These are phyloP conservation scores for Thysanoteuthis rhombus DNA, from an alignment of 2,888 invertebrate species.

Conservation along the genomic window DNA sequence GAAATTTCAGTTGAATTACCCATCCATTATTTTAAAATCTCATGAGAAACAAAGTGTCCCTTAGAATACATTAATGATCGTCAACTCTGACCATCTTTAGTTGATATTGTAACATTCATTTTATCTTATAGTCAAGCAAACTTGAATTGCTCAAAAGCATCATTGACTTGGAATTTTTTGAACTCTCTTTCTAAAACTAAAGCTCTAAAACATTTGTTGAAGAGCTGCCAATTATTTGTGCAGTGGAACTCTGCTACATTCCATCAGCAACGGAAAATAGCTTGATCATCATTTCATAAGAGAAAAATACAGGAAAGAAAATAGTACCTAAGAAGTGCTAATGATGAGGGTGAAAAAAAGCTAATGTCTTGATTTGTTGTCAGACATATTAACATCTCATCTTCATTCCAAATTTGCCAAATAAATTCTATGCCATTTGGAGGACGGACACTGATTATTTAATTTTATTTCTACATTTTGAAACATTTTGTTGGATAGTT, in stretches of 20 bases:
- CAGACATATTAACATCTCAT: neutral
- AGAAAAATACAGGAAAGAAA: too few species aligned
- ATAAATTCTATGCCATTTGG: neutral
- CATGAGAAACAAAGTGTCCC: neutral
- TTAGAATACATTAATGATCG: neutral
- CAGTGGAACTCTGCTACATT: neutral
- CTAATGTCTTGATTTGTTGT: neutral
- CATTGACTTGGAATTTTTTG: neutral
- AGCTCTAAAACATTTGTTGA: neutral
- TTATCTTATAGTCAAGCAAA: neutral
- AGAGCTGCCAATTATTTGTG: neutral
- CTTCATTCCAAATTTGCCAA: neutral
- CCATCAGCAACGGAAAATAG: too few species aligned
- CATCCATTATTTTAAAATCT: neutral
- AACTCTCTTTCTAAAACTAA: neutral
- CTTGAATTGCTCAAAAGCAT: neutral
- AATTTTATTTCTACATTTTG: neutral
- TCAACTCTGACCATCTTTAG: neutral
- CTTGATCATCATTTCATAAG: too few species aligned
- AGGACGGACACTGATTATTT: neutral
- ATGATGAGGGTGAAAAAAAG: neutral
- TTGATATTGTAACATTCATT: neutral
- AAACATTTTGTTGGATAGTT: neutral
- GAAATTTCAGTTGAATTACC: too few species aligned
- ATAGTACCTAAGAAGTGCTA: neutral